phyloP scores from a whole-genome alignment of 2,888 invertebrate genomes.

The Drepana falcataria region DNA sequence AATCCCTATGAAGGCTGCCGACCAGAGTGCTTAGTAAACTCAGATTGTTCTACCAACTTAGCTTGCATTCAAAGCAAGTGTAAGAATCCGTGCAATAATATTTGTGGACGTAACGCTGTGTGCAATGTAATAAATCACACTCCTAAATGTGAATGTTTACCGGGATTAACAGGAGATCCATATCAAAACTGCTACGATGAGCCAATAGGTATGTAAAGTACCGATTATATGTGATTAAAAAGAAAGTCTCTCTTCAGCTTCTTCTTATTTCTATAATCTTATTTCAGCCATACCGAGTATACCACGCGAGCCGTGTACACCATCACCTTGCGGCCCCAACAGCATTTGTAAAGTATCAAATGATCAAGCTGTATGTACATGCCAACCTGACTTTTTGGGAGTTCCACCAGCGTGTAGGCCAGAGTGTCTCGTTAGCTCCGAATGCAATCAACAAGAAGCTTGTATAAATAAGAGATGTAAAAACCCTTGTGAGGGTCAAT shows the following conservation, averaged over 20 bases:
- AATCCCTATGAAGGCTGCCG: slow-evolving; percentile 88
- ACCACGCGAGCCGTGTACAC: slow-evolving; percentile 81
- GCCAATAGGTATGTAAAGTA: slow-evolving; percentile 36
- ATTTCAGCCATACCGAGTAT: slow-evolving; percentile 46
- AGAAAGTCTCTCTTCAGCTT: no score
- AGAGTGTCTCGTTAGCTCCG: slow-evolving; percentile 82
- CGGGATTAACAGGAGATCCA: slow-evolving; percentile 81
- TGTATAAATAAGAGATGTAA: slow-evolving; percentile 83
- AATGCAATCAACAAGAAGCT: slow-evolving; percentile 81
- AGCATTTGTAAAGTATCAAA: slow-evolving; percentile 86
- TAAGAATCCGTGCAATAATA: slow-evolving; percentile 85
- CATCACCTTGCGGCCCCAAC: slow-evolving; percentile 87
- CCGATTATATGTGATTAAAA: neutral
- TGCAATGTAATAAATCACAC: slow-evolving; percentile 86
- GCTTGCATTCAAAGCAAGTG: slow-evolving; percentile 88
- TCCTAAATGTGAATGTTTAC: slow-evolving; percentile 83
- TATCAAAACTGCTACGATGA: slow-evolving; percentile 75
- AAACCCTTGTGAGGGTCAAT: slow-evolving; percentile 83
- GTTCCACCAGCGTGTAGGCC: slow-evolving; percentile 82
- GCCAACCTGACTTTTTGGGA: slow-evolving; percentile 82
- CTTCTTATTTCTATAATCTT: no score
- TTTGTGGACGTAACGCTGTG: slow-evolving; percentile 85
- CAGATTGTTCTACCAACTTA: slow-evolving; percentile 84
- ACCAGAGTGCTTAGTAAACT: slow-evolving; percentile 86
- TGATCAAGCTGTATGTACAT: slow-evolving; percentile 84